Base-by-base conservation (phyloP, 2,113 vertebrate species). In the Coreoperca whiteheadi region DNA sequence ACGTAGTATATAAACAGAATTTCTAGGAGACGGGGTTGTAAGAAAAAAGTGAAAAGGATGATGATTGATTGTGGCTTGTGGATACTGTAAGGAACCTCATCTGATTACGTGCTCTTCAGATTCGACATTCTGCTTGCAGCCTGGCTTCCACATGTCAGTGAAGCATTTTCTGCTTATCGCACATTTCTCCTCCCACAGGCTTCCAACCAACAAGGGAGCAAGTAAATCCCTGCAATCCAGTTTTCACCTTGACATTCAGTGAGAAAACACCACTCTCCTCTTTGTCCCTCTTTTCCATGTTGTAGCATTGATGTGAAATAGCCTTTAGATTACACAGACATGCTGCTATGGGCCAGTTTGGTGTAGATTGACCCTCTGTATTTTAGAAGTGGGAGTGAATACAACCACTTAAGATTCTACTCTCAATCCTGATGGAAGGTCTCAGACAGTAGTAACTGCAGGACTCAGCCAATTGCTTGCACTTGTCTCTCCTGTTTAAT, bases 381-480 rank as follows among this genome's bases (percentile, higher is more conserved):
- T 73, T 78, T 51, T 6, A 70, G 10, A 68, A 60, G 28, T 30
- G 15, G 30, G 50, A 30, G 12, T 61, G 53, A 74, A 81, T 32
- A 34, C 21, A 77, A 77, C 50, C 77, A 83, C 71, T 68, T 70
- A 25, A 71, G 2, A 57, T 64, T 39, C n/a, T 25, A 12, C 21
- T 25, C n/a, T 85, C 48, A 75, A 59, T 56, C 34, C 43, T 67
- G 30, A 80, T 77, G 48, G 48, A 70, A 68, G 15, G 7, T 12
- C 6, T 11, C 10, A n/a, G 1, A 32, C 1, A 11, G 77, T 6
- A 56, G 43, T 50, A 69, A 30, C 39, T 34, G 16, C 41, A 56
- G 34, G 28, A n/a, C 41, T 70, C 10, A 25, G 63, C 37, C 66
- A 69, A 15, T 37, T 73, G 41, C 63, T 66, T 57, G 37, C 16